Conservation (phyloP, 92 coral and sea anemone genomes). For the Bergia sp. region DNA sequence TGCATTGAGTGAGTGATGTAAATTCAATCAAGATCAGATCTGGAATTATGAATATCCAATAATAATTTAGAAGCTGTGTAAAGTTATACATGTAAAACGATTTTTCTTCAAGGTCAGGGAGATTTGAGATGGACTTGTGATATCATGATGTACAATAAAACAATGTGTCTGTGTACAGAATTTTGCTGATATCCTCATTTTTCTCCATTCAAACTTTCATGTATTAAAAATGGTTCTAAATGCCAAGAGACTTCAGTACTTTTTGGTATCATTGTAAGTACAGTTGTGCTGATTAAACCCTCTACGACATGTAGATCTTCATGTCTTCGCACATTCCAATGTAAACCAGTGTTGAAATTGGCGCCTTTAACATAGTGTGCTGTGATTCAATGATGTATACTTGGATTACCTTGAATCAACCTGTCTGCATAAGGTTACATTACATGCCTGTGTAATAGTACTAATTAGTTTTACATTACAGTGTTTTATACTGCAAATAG, state of each 20-base stretch:
- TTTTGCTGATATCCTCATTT: not conserved
- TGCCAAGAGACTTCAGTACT: too few species aligned
- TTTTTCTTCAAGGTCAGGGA: too few species aligned
- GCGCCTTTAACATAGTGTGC: slow-evolving; percentile 1
- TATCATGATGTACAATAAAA: not conserved
- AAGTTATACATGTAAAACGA: too few species aligned
- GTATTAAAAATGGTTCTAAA: too few species aligned
- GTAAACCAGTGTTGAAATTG: slow-evolving; percentile 6
- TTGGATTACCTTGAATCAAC: not conserved
- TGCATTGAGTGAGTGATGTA: slow-evolving; percentile 18
- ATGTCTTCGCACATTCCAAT: too few species aligned
- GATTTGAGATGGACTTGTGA: slow-evolving; percentile 14
- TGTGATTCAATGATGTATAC: slow-evolving; percentile 5
- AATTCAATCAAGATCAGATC: too few species aligned
- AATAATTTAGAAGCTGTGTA: too few species aligned
- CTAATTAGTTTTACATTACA: slow-evolving; percentile 26
- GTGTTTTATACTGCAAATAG: slow-evolving; percentile 24
- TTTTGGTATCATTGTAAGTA: too few species aligned
- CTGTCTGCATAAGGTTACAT: not conserved
- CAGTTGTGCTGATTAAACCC: not conserved
- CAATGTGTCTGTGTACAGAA: not conserved
- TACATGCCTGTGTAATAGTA: slow-evolving; percentile 26
- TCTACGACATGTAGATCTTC: not conserved
- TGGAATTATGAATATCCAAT: too few species aligned
- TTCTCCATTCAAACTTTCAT: too few species aligned